Evolutionary conservation across 2,113 vertebrate genomes (phyloP).

Genomic region (Lycaon pictus): DNA sequence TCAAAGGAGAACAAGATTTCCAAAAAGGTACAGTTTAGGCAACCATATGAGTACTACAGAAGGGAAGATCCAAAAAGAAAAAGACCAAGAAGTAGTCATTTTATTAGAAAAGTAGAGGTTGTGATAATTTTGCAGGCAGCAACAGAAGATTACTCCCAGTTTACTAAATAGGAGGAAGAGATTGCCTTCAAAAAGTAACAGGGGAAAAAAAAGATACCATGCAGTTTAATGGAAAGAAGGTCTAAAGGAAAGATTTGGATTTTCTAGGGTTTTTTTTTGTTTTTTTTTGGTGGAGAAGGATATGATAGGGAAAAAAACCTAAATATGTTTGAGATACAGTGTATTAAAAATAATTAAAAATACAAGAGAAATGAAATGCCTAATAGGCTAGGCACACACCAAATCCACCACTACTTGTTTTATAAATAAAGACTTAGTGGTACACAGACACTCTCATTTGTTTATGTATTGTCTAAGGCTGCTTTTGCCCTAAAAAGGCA

Average conservation of each 20-base stretch:
- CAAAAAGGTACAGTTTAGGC: not conserved
- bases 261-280: not conserved
- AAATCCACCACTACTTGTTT: not conserved
- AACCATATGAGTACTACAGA: not conserved
- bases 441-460: not conserved
- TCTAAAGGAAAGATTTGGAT: not conserved
- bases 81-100: not conserved
- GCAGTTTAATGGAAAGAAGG: not conserved
- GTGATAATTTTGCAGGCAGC: not conserved
- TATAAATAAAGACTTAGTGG: not conserved
- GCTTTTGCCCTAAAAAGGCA: not conserved
- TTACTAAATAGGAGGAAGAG: constrained; percentile 19
- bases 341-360: constrained; percentile 20
- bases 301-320: not conserved
- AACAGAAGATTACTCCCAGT: not conserved
- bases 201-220: not conserved
- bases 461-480: not conserved
- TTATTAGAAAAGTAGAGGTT: not conserved
- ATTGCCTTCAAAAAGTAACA: not conserved
- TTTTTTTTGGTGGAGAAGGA: not conserved
- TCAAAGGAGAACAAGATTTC: not conserved
- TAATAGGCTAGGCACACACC: not conserved
- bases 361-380: not conserved
- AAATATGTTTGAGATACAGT: constrained; percentile 2
- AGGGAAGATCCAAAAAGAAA: not conserved